These are phyloP conservation scores for Trididemnum clinides DNA, from an alignment of 23 tunicate species.

Conservation along the genomic window DNA sequence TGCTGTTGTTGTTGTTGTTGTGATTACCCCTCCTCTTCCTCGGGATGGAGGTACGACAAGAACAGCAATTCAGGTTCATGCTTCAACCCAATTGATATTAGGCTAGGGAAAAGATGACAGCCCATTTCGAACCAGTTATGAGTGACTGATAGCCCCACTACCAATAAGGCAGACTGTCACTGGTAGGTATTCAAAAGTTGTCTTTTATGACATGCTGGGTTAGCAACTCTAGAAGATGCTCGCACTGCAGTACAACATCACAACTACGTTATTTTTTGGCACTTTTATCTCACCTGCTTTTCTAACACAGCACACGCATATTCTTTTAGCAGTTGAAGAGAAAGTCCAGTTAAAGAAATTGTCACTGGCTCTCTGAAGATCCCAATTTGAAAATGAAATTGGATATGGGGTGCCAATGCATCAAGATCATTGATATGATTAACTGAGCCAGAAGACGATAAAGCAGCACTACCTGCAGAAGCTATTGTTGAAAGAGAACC, in stretches of 20 bases:
- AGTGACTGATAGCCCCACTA: not conserved
- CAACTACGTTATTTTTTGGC: too few relatives aligned
- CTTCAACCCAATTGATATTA: not conserved
- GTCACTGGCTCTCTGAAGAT: conserved; percentile 70
- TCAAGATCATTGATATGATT: not conserved
- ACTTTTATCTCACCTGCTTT: conserved; percentile 73
- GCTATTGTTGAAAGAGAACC: not conserved
- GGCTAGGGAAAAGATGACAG: too few relatives aligned
- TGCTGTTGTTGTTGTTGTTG: too few relatives aligned
- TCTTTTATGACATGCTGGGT: too few relatives aligned
- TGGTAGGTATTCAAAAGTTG: too few relatives aligned
- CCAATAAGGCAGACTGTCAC: too few relatives aligned
- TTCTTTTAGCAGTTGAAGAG: conserved; percentile 54
- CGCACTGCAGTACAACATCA: too few relatives aligned
- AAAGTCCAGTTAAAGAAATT: conserved; percentile 36
- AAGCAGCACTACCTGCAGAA: not conserved
- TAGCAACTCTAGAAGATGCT: too few relatives aligned
- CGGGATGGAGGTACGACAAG: too few relatives aligned
- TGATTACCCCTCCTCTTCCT: too few relatives aligned
- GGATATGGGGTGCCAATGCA: conserved; percentile 6
- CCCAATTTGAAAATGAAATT: conserved; percentile 89
- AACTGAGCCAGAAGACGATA: not conserved
- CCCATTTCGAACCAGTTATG: not conserved
- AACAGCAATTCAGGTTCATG: too few relatives aligned
- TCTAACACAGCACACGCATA: conserved; percentile 55